These are phyloP conservation scores for Wasmannia auropunctata DNA, from an alignment of 1,140 invertebrate genomes.

Conservation along the genomic window DNA sequence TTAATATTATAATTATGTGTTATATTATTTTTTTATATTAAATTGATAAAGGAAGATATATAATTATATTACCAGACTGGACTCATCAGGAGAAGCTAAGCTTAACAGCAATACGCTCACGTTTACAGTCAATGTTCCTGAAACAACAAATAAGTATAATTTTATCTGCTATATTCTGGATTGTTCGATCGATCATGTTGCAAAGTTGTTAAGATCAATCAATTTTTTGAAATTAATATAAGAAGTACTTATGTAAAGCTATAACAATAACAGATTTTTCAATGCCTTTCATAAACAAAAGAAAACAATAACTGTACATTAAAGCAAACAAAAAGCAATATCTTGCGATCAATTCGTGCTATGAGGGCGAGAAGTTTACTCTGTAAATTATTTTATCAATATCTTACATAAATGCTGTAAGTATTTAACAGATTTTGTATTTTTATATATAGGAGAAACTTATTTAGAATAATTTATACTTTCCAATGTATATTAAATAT, in stretches of 20 bases:
- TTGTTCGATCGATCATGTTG: conserved; percentile 36
- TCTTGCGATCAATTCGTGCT: neutral
- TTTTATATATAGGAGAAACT: neutral
- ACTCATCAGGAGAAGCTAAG: conserved; percentile 97
- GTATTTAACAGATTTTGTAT: neutral
- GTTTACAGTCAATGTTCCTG: conserved; percentile 95
- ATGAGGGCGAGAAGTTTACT: neutral
- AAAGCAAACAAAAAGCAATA: neutral
- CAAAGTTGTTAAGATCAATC: neutral
- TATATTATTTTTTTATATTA: neutral
- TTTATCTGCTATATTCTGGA: neutral
- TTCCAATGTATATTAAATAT: neutral
- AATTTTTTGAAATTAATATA: conserved; percentile 15
- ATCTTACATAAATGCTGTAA: neutral
- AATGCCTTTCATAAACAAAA: neutral
- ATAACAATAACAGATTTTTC: neutral
- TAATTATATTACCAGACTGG: conserved; percentile 92
- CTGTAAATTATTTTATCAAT: neutral
- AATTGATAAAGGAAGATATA: neutral
- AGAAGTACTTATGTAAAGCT: neutral
- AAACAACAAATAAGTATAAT: conserved; percentile 58
- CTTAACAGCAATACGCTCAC: conserved; percentile 96
- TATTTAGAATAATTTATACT: neutral
- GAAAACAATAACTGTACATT: neutral
- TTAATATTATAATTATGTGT: neutral